Evolutionary conservation across 2,113 vertebrate species (phyloP).

Genomic region (Bubo blakistoni): DNA sequence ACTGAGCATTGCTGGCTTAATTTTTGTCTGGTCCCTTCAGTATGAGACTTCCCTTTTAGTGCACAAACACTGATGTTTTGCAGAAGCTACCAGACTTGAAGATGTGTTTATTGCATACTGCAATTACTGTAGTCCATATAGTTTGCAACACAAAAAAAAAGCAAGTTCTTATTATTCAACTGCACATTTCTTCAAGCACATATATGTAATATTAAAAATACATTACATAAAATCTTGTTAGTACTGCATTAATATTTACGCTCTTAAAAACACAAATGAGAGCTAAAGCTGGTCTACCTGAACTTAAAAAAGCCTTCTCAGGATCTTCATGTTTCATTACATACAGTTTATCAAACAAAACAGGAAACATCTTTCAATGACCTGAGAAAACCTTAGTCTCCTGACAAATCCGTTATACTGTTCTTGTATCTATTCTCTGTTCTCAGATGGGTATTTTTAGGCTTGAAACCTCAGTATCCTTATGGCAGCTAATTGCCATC

Average conservation of each 20-base stretch:
- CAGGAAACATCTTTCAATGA: not conserved
- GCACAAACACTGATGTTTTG: not conserved
- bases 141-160: not conserved
- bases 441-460: not conserved
- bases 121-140: not conserved
- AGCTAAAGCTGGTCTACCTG: not conserved
- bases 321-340: not conserved
- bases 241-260: not conserved
- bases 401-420: not conserved
- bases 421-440: not conserved
- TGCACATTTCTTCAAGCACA: not conserved
- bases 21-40: not conserved
- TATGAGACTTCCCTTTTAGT: not conserved
- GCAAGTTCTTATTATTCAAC: not conserved
- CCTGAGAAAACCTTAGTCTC: not conserved
- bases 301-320: not conserved
- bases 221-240: not conserved
- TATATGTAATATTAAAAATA: not conserved
- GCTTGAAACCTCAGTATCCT: not conserved
- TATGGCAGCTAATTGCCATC: conserved; percentile 17
- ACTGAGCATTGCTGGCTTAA: not conserved
- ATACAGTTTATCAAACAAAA: not conserved
- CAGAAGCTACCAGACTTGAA: not conserved
- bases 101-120: not conserved
- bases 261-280: not conserved